Percentiles rank a stretch among this genome's conserved stretches.
Conservation (phyloP, 2,797 vertebrate species). For the Gymnocypris eckloni region DNA sequence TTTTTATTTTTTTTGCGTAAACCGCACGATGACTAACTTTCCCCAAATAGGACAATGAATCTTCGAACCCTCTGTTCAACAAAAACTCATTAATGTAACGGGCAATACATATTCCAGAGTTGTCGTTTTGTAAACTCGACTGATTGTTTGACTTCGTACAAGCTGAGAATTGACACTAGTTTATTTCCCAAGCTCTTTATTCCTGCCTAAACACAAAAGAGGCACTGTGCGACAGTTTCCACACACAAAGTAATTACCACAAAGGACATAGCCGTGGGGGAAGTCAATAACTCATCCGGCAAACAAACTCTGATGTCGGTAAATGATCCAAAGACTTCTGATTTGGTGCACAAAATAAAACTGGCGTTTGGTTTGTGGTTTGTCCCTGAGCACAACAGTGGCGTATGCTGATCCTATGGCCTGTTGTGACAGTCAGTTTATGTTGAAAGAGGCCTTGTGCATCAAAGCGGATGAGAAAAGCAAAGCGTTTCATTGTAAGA, state of each 20-base stretch:
- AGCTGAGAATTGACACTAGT: conserved; percentile 65
- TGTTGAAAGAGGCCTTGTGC: conserved; percentile 37
- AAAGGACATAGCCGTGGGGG: conserved; percentile 77
- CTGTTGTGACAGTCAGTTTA: conserved; percentile 44
- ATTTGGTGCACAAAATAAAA: conserved; percentile 61
- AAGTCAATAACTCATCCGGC: conserved; percentile 79
- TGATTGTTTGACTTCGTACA: conserved; percentile 67
- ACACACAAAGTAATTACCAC: conserved; percentile 74
- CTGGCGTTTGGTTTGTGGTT: conserved; percentile 69
- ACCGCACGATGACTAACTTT: conserved; percentile 65
- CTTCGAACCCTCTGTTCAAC: conserved; percentile 65
- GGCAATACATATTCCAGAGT: conserved; percentile 73
- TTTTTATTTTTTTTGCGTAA: conserved; percentile 67
- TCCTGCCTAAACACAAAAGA: conserved; percentile 62
- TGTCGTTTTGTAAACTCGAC: conserved; percentile 52
- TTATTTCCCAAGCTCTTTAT: conserved; percentile 43
- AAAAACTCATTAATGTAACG: conserved; percentile 66
- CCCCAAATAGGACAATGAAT: conserved; percentile 66
- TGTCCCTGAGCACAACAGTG: conserved; percentile 70
- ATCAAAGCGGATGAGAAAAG: conserved; percentile 18
- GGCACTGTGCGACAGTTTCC: conserved; percentile 69
- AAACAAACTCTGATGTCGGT: conserved; percentile 80
- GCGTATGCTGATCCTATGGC: conserved; percentile 64
- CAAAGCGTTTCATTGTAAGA: not conserved
- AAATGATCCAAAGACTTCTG: conserved; percentile 76